Conservation (phyloP, 2,797 vertebrate genomes). For the Eptatretus atami region DNA sequence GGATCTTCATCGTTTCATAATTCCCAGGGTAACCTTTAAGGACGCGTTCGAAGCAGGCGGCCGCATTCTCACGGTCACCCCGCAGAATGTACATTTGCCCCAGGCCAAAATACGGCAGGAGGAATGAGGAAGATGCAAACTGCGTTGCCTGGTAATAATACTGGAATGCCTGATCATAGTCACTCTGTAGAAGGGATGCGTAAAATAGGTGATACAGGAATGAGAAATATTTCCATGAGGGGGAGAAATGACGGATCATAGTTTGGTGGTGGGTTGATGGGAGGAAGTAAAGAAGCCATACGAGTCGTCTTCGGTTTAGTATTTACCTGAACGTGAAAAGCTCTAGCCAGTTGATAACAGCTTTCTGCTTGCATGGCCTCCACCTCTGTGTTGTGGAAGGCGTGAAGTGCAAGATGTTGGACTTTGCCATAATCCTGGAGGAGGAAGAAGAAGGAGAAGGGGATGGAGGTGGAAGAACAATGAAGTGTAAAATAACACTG, state of each 20-base stretch:
- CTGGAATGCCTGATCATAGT: slow-evolving; percentile 96
- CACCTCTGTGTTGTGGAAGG: slow-evolving; percentile 93
- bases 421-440: slow-evolving; percentile 88
- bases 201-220: background rate
- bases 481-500: no score
- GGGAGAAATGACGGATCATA: no score
- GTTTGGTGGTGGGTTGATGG: no score
- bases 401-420: slow-evolving; percentile 82
- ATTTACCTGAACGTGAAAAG: slow-evolving; percentile 77
- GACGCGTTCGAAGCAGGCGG: slow-evolving; percentile 94
- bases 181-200: slow-evolving; percentile 26
- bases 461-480: background rate
- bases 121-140: slow-evolving; percentile 84
- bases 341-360: slow-evolving; percentile 82
- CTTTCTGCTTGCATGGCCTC: slow-evolving; percentile 98
- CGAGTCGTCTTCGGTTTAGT: no score
- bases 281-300: no score
- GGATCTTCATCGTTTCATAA: slow-evolving; percentile 97
- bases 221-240: background rate
- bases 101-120: slow-evolving; percentile 80
- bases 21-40: slow-evolving; percentile 96
- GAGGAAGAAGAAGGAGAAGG: slow-evolving; percentile 5
- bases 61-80: slow-evolving; percentile 87
- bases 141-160: slow-evolving; percentile 98
- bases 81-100: slow-evolving; percentile 98